Conservation (phyloP, 2,797 vertebrate genomes). For the Gila robusta region DNA sequence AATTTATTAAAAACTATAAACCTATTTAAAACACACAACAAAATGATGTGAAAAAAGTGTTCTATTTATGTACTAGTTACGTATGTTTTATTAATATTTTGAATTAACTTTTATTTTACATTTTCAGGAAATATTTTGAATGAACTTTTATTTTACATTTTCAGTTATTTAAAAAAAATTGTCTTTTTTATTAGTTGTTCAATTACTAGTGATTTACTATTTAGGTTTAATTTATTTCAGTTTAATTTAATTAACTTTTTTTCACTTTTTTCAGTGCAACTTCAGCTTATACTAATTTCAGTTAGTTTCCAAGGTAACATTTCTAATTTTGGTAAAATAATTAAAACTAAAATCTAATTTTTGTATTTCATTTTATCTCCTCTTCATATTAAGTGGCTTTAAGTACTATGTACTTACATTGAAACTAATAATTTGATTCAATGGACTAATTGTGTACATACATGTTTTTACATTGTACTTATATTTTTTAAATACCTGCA, state of each 20-base stretch:
- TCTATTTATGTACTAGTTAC: background rate
- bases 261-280: background rate
- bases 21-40: too few species aligned
- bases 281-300: background rate
- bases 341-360: background rate
- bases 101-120: too few species aligned
- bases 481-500: too few species aligned
- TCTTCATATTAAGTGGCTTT: too few species aligned
- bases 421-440: too few species aligned
- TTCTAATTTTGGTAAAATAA: background rate
- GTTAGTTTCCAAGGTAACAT: background rate
- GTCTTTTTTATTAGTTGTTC: background rate
- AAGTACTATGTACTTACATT: too few species aligned
- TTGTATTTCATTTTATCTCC: background rate
- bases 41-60: too few species aligned
- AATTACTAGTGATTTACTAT: background rate
- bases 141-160: background rate
- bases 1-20: too few species aligned
- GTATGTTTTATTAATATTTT: background rate
- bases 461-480: too few species aligned
- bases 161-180: background rate
- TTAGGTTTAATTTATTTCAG: background rate
- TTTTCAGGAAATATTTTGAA: too few species aligned
- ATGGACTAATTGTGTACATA: too few species aligned
- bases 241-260: background rate